These are phyloP conservation scores for Ceratosolen fusciceps DNA, from an alignment of 1,140 invertebrate genomes.

Conservation along the genomic window DNA sequence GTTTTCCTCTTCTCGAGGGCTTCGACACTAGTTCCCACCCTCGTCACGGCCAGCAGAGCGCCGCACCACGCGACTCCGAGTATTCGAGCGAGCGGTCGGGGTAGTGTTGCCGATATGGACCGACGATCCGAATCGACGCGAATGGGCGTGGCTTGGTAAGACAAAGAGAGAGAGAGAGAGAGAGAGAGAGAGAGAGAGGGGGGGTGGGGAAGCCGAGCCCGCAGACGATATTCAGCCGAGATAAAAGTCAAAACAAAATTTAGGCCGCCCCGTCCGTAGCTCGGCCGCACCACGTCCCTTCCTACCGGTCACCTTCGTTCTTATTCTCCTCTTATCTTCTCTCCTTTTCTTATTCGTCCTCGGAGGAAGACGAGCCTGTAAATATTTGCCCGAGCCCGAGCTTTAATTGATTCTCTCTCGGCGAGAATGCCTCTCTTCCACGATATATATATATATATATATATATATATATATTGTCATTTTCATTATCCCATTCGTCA, in stretches of 20 bases:
- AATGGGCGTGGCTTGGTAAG: too few species aligned
- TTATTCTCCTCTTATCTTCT: constrained; percentile 12
- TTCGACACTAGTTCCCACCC: too few species aligned
- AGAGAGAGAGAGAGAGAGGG: constrained; percentile 2
- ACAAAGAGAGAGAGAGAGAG: constrained; percentile 15
- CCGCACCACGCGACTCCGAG: too few species aligned
- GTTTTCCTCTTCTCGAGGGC: neutral
- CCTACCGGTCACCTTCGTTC: neutral
- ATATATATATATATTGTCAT: too few species aligned
- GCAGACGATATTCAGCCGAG: constrained; percentile 24
- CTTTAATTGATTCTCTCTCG: constrained; percentile 37
- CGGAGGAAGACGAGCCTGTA: constrained; percentile 30
- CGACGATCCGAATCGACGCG: constrained; percentile 33
- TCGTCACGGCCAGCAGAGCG: neutral
- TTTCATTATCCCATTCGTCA: neutral
- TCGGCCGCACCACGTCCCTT: neutral
- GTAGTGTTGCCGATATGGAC: neutral
- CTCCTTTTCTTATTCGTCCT: too few species aligned
- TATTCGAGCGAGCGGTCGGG: neutral
- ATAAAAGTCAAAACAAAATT: constrained; percentile 48
- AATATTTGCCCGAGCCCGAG: constrained; percentile 24
- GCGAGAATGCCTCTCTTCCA: too few species aligned
- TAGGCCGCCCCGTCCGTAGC: constrained; percentile 23
- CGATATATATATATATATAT: too few species aligned
- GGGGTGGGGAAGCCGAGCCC: neutral